Percentiles rank a stretch among this genome's conserved stretches.
These are phyloP conservation scores for Barnardius zonarius DNA, from an alignment of 2,113 vertebrate genomes.

Conservation along the genomic window DNA sequence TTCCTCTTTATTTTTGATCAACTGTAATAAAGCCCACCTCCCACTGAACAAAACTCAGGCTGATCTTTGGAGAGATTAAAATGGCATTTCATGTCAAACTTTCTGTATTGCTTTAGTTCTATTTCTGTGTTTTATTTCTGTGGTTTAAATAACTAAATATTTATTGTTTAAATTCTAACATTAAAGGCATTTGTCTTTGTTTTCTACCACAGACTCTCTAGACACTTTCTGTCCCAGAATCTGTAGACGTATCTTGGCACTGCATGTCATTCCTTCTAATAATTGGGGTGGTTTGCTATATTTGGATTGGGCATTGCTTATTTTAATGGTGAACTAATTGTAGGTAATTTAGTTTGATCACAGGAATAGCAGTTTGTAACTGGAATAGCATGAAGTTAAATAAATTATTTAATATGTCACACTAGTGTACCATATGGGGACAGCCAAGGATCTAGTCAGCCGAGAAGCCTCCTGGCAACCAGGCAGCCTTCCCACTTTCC, in stretches of 20 bases:
- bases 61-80: background rate
- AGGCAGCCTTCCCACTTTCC: background rate
- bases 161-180: background rate
- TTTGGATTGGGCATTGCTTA: background rate
- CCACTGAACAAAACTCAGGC: background rate
- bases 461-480: background rate
- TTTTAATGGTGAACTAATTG: background rate
- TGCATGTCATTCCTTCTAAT: background rate
- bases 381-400: background rate
- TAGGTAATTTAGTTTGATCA: background rate
- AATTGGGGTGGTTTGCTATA: background rate
- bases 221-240: background rate
- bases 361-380: background rate
- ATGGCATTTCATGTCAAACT: background rate
- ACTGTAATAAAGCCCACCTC: background rate
- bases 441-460: background rate
- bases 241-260: background rate
- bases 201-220: background rate
- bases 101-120: background rate
- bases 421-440: background rate
- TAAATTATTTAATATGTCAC: background rate
- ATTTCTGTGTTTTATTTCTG: background rate
- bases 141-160: background rate
- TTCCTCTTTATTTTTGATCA: background rate
- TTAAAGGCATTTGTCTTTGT: background rate